Evolutionary conservation across 2,797 vertebrate species (phyloP).

Genomic region (Aplochiton taeniatus): DNA sequence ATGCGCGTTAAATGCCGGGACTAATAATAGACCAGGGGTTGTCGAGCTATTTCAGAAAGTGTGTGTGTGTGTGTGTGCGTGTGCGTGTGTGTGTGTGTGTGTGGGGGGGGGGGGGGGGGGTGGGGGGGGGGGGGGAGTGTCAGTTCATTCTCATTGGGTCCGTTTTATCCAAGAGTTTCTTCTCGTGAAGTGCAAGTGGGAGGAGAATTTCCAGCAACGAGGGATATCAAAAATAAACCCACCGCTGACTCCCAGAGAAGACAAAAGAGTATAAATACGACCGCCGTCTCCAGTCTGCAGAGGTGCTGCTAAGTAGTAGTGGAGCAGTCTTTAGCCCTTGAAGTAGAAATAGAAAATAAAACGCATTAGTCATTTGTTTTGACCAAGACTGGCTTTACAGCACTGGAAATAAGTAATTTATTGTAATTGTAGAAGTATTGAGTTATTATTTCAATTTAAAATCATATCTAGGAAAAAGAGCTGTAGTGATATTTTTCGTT

Average conservation of each 20-base stretch:
- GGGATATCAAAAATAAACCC: constrained; percentile 89
- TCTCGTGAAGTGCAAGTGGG: constrained; percentile 82
- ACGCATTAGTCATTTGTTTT: constrained; percentile 28
- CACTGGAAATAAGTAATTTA: constrained; percentile 24
- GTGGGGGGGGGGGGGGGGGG: constrained; percentile 59
- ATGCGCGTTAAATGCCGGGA: constrained; percentile 38
- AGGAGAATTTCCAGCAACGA: constrained; percentile 86
- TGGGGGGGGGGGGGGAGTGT: constrained; percentile 76
- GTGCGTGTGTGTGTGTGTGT: too few relatives aligned
- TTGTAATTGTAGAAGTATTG: constrained; percentile 18
- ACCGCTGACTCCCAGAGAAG: constrained; percentile 85
- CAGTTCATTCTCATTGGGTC: constrained; percentile 82
- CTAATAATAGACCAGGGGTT: constrained; percentile 73
- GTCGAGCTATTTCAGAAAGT: constrained; percentile 56
- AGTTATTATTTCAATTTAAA: constrained; percentile 45
- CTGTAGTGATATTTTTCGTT: too few relatives aligned
- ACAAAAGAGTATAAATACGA: constrained; percentile 92
- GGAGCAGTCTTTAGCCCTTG: constrained; percentile 25
- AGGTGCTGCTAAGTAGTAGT: constrained; percentile 51
- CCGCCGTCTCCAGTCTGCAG: constrained; percentile 71
- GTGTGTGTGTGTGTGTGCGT: too few relatives aligned
- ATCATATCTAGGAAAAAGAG: background rate
- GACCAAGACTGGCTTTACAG: constrained; percentile 43
- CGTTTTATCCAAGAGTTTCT: constrained; percentile 75
- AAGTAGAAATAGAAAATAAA: constrained; percentile 19